phyloP scores from a whole-genome alignment of 2,888 invertebrate genomes.

The Thecophora atra region DNA sequence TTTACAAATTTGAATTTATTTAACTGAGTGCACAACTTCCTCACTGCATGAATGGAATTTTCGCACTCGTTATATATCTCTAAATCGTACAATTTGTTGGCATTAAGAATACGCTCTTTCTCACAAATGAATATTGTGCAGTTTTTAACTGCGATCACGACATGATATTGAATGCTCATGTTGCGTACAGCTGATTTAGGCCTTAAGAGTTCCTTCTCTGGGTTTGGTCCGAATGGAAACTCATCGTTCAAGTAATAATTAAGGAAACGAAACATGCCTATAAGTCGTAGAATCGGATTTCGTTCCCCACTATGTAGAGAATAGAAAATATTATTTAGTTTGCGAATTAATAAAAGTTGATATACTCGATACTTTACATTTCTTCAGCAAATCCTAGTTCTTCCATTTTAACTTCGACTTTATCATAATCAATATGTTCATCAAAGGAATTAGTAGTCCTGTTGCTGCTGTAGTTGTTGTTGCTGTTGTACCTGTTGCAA shows the following conservation, averaged over 20 bases:
- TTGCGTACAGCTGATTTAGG: slow-evolving; percentile 47
- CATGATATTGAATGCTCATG: slow-evolving; percentile 54
- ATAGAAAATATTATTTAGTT: neutral
- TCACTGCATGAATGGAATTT: slow-evolving; percentile 42
- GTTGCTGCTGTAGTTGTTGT: neutral
- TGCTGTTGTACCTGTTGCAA: slow-evolving; percentile 32
- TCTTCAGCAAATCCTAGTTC: slow-evolving; percentile 38
- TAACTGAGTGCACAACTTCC: slow-evolving; percentile 20
- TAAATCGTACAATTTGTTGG: slow-evolving; percentile 51
- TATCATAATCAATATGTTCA: slow-evolving; percentile 38
- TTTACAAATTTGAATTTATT: slow-evolving; percentile 45
- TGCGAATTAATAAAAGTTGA: neutral
- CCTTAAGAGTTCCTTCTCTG: slow-evolving; percentile 42
- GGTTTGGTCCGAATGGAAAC: slow-evolving; percentile 42
- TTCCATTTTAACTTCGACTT: slow-evolving; percentile 42
- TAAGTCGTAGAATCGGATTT: slow-evolving; percentile 47
- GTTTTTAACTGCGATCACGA: slow-evolving; percentile 53
- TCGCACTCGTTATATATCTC: slow-evolving; percentile 51
- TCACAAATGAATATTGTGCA: slow-evolving; percentile 47
- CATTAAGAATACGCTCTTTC: slow-evolving; percentile 48
- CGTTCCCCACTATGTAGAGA: slow-evolving; percentile 43
- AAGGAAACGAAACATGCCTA: slow-evolving; percentile 50
- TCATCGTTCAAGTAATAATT: slow-evolving; percentile 51
- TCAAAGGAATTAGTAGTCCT: no score
- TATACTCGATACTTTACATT: slow-evolving; percentile 46